phyloP scores from a whole-genome alignment of 2,113 vertebrate species.

The Caretta caretta region DNA sequence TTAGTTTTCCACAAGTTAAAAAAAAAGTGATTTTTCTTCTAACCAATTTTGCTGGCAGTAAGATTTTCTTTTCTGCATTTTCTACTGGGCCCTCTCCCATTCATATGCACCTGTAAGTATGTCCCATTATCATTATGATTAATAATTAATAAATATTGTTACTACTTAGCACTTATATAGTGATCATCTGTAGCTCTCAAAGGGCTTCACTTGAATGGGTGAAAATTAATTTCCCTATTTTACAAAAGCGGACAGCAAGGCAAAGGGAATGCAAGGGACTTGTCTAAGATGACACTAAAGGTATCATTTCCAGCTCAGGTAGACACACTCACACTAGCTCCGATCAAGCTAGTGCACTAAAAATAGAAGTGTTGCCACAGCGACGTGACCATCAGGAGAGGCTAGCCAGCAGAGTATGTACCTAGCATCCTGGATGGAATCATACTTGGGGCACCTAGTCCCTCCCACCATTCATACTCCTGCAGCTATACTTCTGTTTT shows the following conservation, averaged over 20 bases:
- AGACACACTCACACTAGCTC: background rate
- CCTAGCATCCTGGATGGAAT: background rate
- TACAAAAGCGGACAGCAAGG: background rate
- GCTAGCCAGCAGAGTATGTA: background rate
- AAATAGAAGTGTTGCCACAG: background rate
- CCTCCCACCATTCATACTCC: background rate
- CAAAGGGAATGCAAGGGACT: background rate
- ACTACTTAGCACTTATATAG: background rate
- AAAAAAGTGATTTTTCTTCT: background rate
- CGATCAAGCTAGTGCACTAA: background rate
- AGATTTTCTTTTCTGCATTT: background rate
- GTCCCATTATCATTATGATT: background rate
- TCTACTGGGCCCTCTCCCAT: background rate
- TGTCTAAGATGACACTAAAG: background rate
- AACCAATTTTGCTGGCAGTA: background rate
- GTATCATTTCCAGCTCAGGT: background rate
- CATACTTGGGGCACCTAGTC: background rate
- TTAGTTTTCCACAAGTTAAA: conserved; percentile 30
- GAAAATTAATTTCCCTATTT: background rate
- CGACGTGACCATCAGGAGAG: background rate
- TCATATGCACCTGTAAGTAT: background rate
- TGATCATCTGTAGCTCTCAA: background rate
- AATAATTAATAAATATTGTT: background rate
- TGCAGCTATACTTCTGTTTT: background rate
- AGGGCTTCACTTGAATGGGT: background rate